Evolutionary conservation across 2,113 vertebrate genomes (phyloP).

Genomic region (Catagonus wagneri): DNA sequence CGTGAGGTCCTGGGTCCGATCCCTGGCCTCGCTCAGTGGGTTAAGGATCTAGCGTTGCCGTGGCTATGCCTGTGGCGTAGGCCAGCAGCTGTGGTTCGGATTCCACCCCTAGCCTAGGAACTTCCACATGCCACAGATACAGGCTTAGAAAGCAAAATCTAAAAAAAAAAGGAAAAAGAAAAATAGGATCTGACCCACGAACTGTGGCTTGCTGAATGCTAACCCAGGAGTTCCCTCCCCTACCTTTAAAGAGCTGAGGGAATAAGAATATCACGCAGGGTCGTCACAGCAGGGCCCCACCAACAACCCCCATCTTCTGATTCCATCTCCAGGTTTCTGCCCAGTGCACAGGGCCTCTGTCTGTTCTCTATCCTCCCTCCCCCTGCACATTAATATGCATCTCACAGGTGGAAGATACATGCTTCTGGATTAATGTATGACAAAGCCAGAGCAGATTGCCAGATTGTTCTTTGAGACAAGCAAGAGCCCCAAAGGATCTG

Average conservation of each 20-base stretch:
- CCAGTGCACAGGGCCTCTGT: fast-evolving
- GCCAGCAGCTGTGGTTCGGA: no score
- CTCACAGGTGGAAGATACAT: not conserved
- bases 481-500: not conserved
- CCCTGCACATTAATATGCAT: no score
- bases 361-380: fast-evolving
- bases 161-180: not conserved
- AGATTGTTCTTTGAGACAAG: not conserved
- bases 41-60: no score
- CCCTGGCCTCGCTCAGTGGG: no score
- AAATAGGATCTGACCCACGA: not conserved
- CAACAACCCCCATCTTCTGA: not conserved
- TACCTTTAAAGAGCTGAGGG: not conserved
- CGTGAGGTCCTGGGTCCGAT: no score
- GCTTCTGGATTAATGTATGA: not conserved
- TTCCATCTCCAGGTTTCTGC: not conserved
- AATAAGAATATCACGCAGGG: fast-evolving
- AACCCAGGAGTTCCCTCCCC: fast-evolving
- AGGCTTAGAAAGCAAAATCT: no score
- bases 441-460: not conserved
- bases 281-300: fast-evolving
- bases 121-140: no score
- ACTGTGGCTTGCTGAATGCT: no score
- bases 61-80: no score
- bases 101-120: no score